These are phyloP conservation scores for Melipona quadrifasciata DNA, from an alignment of 1,140 invertebrate species.

Conservation along the genomic window DNA sequence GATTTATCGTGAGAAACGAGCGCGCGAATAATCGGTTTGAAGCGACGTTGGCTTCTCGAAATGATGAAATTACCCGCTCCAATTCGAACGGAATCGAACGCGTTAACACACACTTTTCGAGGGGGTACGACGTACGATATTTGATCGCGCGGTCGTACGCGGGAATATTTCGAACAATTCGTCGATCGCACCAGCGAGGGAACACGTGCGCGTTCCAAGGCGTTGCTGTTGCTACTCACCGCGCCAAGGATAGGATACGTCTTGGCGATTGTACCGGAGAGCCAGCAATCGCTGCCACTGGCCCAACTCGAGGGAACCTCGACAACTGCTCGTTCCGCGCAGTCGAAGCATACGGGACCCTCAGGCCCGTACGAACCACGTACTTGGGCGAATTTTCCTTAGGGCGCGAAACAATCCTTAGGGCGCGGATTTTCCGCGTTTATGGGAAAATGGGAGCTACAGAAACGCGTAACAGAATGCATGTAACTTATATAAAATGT, in stretches of 20 bases:
- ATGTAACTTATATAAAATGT: no score
- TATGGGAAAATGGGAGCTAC: no score
- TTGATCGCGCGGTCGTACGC: no score
- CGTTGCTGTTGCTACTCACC: slow-evolving; percentile 45
- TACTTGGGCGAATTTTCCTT: no score
- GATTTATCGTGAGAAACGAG: slow-evolving; percentile 14
- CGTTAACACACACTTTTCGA: not conserved
- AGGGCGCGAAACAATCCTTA: not conserved
- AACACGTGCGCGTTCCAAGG: slow-evolving; percentile 63
- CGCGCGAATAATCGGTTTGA: not conserved
- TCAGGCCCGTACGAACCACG: slow-evolving; percentile 72
- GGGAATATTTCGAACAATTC: not conserved
- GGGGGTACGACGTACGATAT: not conserved
- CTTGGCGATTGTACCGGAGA: slow-evolving; percentile 70
- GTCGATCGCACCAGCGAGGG: slow-evolving; percentile 14
- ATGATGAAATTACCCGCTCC: no score
- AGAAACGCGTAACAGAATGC: no score
- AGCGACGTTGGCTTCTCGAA: not conserved
- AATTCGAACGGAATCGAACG: no score
- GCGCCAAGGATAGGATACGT: slow-evolving; percentile 53
- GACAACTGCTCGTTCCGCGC: slow-evolving; percentile 69
- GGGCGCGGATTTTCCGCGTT: no score
- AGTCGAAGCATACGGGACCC: slow-evolving; percentile 73
- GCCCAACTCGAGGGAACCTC: slow-evolving; percentile 76
- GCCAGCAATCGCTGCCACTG: slow-evolving; percentile 75